These are phyloP conservation scores for Zonitis immaculata DNA, from an alignment of 2,888 invertebrate species.

Conservation along the genomic window DNA sequence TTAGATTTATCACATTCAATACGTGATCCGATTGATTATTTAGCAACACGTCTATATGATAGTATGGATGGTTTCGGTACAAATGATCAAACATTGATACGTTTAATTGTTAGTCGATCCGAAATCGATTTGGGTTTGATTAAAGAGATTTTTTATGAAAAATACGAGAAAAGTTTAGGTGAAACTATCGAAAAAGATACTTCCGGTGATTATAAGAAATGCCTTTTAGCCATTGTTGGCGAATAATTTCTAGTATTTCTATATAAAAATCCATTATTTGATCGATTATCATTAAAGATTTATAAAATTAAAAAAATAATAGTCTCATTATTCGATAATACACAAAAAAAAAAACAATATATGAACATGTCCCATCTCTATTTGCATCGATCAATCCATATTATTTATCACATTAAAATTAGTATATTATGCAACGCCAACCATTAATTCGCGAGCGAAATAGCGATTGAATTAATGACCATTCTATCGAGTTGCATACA, in stretches of 20 bases:
- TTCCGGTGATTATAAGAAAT: conserved; percentile 81
- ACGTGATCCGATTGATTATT: conserved; percentile 70
- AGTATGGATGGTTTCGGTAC: conserved; percentile 70
- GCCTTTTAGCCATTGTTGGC: conserved; percentile 63
- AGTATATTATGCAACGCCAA: no score
- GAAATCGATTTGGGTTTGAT: conserved; percentile 68
- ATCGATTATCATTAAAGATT: conserved; percentile 42
- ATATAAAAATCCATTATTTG: no score
- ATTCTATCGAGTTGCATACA: no score
- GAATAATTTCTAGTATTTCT: conserved; percentile 4
- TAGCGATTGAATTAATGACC: no score
- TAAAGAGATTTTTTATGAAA: conserved; percentile 64
- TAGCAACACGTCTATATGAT: conserved; percentile 70
- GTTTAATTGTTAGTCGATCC: conserved; percentile 65
- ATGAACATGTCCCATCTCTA: no score
- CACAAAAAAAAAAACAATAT: no score
- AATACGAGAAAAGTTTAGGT: conserved; percentile 67
- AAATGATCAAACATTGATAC: conserved; percentile 64
- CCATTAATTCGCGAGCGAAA: no score
- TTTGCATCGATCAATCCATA: no score
- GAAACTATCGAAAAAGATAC: conserved; percentile 78
- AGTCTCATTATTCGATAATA: no score
- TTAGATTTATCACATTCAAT: conserved; percentile 67
- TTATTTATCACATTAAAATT: no score
- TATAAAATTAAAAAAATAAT: no score